Percentiles rank a stretch among this genome's conserved stretches.
phyloP scores from a whole-genome alignment of 1,140 invertebrate species.

The Tribolium madens region DNA sequence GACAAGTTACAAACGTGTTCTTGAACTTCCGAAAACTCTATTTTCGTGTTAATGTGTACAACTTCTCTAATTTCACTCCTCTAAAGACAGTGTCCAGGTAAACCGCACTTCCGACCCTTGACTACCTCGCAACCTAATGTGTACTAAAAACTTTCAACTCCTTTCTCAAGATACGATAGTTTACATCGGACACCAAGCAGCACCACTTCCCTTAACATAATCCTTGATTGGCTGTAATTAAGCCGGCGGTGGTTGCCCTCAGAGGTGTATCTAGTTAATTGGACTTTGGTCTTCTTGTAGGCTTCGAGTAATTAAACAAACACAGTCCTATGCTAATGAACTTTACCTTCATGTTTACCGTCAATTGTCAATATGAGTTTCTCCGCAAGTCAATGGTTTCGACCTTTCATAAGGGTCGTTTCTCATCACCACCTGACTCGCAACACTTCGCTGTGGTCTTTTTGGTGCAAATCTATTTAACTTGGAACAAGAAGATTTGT shows the following conservation, averaged over 20 bases:
- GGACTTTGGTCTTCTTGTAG: constrained; percentile 42
- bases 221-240: constrained; percentile 46
- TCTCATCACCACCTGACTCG: constrained; percentile 17
- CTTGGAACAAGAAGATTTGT: constrained; percentile 24
- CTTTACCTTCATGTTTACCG: constrained; percentile 45
- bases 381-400: constrained; percentile 37
- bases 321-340: constrained; percentile 44
- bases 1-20: too few species aligned
- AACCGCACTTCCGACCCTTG: not conserved
- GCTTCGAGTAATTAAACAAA: constrained; percentile 45
- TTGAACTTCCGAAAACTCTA: too few species aligned
- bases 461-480: constrained; percentile 25
- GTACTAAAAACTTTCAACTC: not conserved
- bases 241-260: constrained; percentile 37
- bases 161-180: constrained; percentile 9
- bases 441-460: not conserved
- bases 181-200: constrained; percentile 20
- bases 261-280: constrained; percentile 46
- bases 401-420: constrained; percentile 12
- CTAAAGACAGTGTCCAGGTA: not conserved
- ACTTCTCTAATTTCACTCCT: too few species aligned
- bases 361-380: constrained; percentile 43
- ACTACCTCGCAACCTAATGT: not conserved
- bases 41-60: too few species aligned
- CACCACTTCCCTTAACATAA: constrained; percentile 38